Evolutionary conservation across 1,140 invertebrate species (phyloP).

Genomic region (Vanessa atalanta): DNA sequence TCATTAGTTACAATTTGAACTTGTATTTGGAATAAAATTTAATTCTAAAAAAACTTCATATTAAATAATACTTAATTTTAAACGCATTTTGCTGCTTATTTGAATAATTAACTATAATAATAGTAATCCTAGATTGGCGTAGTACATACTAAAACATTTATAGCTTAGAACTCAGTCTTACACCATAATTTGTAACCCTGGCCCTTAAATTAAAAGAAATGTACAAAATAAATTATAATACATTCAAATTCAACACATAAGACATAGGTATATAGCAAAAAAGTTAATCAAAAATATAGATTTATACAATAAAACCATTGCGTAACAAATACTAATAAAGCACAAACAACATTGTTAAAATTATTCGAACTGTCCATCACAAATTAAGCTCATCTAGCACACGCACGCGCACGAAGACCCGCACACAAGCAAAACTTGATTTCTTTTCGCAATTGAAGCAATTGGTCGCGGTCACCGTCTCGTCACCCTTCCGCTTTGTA

Average conservation of each 20-base stretch:
- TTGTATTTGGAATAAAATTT: too few relatives aligned
- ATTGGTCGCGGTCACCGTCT: slow-evolving; percentile 51
- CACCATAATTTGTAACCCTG: too few relatives aligned
- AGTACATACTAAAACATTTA: too few relatives aligned
- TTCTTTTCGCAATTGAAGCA: slow-evolving; percentile 69
- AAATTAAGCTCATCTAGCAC: slow-evolving; percentile 52
- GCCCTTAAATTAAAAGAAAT: too few relatives aligned
- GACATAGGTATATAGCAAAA: not conserved
- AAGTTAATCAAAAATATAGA: not conserved
- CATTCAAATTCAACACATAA: not conserved
- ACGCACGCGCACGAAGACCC: slow-evolving; percentile 33
- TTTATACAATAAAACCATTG: not conserved
- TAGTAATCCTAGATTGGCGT: too few relatives aligned
- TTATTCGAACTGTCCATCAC: slow-evolving; percentile 46
- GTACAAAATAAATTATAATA: too few relatives aligned
- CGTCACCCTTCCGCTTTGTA: slow-evolving; percentile 57
- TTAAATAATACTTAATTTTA: too few relatives aligned
- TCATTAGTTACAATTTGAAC: too few relatives aligned
- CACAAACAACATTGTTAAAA: slow-evolving; percentile 15
- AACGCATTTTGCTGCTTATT: too few relatives aligned
- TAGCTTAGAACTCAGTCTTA: too few relatives aligned
- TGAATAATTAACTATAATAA: too few relatives aligned
- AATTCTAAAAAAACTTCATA: too few relatives aligned
- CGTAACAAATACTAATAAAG: slow-evolving; percentile 1
- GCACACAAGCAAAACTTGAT: slow-evolving; percentile 45